Conservation (phyloP, 2,888 invertebrate genomes). For the Gari tellinella region DNA sequence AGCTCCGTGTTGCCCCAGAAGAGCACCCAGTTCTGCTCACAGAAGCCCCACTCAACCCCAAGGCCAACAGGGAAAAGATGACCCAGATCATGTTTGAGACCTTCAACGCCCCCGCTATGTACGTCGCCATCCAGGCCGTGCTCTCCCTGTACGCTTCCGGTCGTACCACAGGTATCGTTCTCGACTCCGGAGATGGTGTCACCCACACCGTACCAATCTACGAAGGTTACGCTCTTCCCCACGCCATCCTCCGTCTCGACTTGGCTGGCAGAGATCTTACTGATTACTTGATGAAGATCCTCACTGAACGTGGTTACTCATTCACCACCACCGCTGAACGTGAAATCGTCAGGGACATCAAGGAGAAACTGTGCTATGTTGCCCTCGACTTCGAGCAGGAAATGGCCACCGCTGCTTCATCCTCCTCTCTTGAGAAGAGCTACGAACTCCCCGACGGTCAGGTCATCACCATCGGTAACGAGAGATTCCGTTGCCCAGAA, state of each 20-base stretch:
- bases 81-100: slow-evolving; percentile 15
- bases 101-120: slow-evolving; percentile 6
- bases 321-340: slow-evolving; percentile 86
- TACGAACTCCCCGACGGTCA: slow-evolving; percentile 83
- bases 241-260: slow-evolving; percentile 88
- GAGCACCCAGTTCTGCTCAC: slow-evolving; percentile 18
- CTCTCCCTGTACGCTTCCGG: too few relatives aligned
- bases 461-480: slow-evolving; percentile 83
- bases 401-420: slow-evolving; percentile 81
- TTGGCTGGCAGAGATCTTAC: slow-evolving; percentile 80
- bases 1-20: slow-evolving; percentile 82
- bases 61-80: slow-evolving; percentile 8
- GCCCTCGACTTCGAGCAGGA: slow-evolving; percentile 83
- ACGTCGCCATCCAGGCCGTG: slow-evolving; percentile 6
- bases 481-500: slow-evolving; percentile 82
- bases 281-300: slow-evolving; percentile 86
- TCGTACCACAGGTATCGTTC: too few relatives aligned
- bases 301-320: slow-evolving; percentile 83
- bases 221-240: too few relatives aligned
- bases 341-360: slow-evolving; percentile 97
- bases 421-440: slow-evolving; percentile 81
- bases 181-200: too few relatives aligned
- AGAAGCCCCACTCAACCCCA: slow-evolving; percentile 12
- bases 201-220: too few relatives aligned
- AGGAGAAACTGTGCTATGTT: slow-evolving; percentile 87